Evolutionary conservation across 2,113 vertebrate species (phyloP), one percentile per base, ranked within the genome.

Genomic region (Eulacestoma nigropectus): DNA sequence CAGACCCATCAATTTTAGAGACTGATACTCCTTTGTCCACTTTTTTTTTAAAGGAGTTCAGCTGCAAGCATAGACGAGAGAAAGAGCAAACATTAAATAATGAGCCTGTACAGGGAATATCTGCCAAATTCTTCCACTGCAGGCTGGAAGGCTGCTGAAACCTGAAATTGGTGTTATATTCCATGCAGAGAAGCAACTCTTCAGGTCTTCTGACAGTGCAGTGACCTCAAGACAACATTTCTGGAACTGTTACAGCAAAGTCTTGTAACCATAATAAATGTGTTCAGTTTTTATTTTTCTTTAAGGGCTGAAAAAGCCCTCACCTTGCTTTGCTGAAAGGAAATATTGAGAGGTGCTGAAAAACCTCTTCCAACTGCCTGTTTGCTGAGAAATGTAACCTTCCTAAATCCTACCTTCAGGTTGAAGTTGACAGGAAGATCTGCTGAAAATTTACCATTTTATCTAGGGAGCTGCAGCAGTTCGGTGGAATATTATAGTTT

Each of bases 371-470:
- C 32, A 80, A 70, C 53, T 93, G 87, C 70, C 64, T 96, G 10
- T 87, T 89, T 68, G 55, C 56, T 60, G 85, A 93, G 69, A 89
- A 94, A 90, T 20, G 63, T 68, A 87, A 63, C 94, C 57, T 95
- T 96, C 84, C 79, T 95, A 97, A 97, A 96, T 97, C 80, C 92
- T 96, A 74, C 72, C 84, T 96, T 92, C 79, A 70, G 89, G 89
- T 93, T 92, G 96, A 96, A 91, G 65, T 49, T 87, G 93, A 97
- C 91, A 96, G 77, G 67, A 91, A 94, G 92, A 94, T 93, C 91
- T 96, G 90, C 62, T 16, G 74, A 91, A 97, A 96, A 97, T 96
- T 86, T 96, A 84, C 78, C 62, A 44, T 97, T 97, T 97, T 96
- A 93, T 92, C 95, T 78, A 41, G 85, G 91, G 64, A 97, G 62